Conservation (phyloP, 2,888 invertebrate genomes). For the Polydrusus cervinus region DNA sequence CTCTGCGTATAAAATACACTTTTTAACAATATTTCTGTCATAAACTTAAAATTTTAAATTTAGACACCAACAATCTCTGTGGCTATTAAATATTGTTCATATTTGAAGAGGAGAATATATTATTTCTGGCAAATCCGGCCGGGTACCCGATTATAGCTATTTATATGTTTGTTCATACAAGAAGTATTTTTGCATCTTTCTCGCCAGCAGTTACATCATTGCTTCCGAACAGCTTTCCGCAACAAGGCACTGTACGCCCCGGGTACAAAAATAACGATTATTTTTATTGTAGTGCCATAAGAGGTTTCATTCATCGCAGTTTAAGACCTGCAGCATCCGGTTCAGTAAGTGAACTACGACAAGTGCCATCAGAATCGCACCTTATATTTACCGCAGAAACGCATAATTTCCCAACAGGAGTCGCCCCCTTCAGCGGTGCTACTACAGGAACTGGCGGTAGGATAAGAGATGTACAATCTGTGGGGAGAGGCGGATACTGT, state of each 20-base stretch:
- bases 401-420: slow-evolving; percentile 98
- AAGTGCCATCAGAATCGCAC: slow-evolving; percentile 80
- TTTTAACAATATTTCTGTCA: too few relatives aligned
- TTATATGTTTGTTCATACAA: too few relatives aligned
- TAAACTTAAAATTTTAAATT: too few relatives aligned
- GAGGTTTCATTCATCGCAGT: slow-evolving; percentile 83
- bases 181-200: too few relatives aligned
- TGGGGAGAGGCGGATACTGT: slow-evolving; percentile 94
- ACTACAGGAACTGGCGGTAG: slow-evolving; percentile 98
- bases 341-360: slow-evolving; percentile 75
- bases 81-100: too few relatives aligned
- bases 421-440: slow-evolving; percentile 98
- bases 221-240: too few relatives aligned
- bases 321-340: slow-evolving; percentile 82
- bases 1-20: too few relatives aligned
- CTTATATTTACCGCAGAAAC: slow-evolving; percentile 99
- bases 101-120: too few relatives aligned
- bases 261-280: neutral
- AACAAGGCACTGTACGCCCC: neutral
- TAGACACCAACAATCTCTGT: too few relatives aligned
- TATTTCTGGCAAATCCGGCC: too few relatives aligned
- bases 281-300: slow-evolving; percentile 83
- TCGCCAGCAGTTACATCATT: too few relatives aligned
- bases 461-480: slow-evolving; percentile 94
- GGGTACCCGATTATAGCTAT: too few relatives aligned